phyloP scores from a whole-genome alignment of 1,140 invertebrate genomes.

The Anastrepha ludens region DNA sequence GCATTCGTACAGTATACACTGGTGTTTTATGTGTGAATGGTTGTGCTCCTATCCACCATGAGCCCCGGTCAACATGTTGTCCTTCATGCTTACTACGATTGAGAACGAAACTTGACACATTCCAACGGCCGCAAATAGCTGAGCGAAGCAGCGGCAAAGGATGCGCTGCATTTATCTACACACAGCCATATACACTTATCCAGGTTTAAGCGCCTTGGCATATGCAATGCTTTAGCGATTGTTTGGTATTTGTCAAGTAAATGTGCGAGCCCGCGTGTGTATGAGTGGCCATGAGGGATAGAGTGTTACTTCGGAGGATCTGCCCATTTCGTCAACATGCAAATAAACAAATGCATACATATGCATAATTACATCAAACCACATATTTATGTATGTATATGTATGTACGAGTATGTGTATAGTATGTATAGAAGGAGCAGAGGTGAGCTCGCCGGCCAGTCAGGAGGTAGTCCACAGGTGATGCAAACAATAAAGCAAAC shows the following conservation, averaged over 20 bases:
- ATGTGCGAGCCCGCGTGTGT: not conserved
- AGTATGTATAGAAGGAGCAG: not conserved
- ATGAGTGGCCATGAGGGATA: not conserved
- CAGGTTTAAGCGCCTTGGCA: not conserved
- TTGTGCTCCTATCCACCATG: not conserved
- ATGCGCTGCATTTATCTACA: not conserved
- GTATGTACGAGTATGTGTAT: not conserved
- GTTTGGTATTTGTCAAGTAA: not conserved
- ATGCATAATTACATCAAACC: not conserved
- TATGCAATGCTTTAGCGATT: constrained; percentile 32
- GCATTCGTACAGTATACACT: not conserved
- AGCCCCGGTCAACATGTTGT: not conserved
- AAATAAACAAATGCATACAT: constrained; percentile 21
- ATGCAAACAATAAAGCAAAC: not conserved
- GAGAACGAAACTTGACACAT: constrained; percentile 44
- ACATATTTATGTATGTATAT: not conserved
- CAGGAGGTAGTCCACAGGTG: not conserved
- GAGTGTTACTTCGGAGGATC: not conserved
- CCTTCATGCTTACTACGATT: not conserved
- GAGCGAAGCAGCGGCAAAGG: not conserved
- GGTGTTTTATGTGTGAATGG: not conserved
- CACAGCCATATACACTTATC: constrained; percentile 1
- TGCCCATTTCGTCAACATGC: constrained; percentile 15
- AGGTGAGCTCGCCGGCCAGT: not conserved
- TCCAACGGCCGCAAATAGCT: not conserved